These are phyloP conservation scores for Cromileptes altivelis DNA, from an alignment of 2,113 vertebrate species.

Conservation along the genomic window DNA sequence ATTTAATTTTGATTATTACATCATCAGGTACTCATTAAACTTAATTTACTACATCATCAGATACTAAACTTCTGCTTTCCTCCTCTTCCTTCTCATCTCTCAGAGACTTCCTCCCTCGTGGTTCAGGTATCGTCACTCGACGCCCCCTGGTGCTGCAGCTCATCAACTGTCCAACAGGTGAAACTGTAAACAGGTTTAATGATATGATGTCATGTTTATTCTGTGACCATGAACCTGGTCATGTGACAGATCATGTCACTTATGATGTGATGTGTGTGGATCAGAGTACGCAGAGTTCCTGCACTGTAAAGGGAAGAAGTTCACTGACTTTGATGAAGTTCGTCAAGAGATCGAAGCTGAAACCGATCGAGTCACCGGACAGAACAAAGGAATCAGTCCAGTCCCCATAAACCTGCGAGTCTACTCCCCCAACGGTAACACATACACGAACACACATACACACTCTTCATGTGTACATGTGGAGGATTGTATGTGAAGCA, in stretches of 20 bases:
- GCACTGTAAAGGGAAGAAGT: conserved; percentile 97
- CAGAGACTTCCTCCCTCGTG: conserved; percentile 97
- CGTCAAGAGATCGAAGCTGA: conserved; percentile 96
- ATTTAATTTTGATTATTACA: too few relatives aligned
- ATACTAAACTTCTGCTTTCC: too few relatives aligned
- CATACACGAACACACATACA: conserved; percentile 38
- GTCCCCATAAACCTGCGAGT: conserved; percentile 96
- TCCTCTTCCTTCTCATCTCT: conserved; percentile 38
- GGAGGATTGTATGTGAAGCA: not conserved
- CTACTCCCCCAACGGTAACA: conserved; percentile 92
- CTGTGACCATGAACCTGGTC: not conserved
- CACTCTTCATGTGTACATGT: not conserved
- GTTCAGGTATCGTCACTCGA: conserved; percentile 96
- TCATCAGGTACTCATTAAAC: too few relatives aligned
- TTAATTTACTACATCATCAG: too few relatives aligned
- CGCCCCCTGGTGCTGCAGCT: conserved; percentile 96
- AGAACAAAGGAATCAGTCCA: conserved; percentile 96
- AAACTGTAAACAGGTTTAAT: not conserved
- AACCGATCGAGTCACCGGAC: conserved; percentile 93
- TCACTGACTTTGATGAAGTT: conserved; percentile 95
- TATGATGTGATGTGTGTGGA: not conserved
- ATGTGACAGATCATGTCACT: not conserved
- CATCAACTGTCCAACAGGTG: conserved; percentile 92
- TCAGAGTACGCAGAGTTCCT: conserved; percentile 88
- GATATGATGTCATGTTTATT: not conserved